phyloP scores from a whole-genome alignment of 30 jellyfish, hydroid and myxozoan species.

The Aurelia sp. region DNA sequence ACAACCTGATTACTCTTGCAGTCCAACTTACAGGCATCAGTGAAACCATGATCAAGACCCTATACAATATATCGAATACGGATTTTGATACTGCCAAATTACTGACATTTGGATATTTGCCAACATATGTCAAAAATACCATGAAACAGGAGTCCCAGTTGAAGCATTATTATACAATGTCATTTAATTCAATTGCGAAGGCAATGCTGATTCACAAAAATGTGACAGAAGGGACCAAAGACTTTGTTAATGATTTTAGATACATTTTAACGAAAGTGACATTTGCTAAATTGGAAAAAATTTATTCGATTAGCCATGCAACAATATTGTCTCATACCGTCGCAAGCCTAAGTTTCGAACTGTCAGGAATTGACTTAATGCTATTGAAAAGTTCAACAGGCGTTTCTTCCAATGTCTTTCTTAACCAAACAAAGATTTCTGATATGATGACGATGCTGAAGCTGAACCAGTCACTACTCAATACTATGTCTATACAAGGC shows the following conservation, averaged over 20 bases:
- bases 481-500: not conserved
- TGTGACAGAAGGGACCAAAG: constrained; percentile 34
- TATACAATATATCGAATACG: constrained; percentile 1
- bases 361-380: constrained; percentile 16
- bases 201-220: constrained; percentile 47
- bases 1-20: constrained; percentile 17
- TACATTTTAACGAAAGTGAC: not conserved
- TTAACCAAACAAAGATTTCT: not conserved
- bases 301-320: not conserved
- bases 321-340: not conserved
- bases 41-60: not conserved
- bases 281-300: not conserved
- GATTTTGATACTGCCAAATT: constrained; percentile 9
- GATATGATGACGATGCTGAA: not conserved
- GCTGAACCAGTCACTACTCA: not conserved
- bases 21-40: constrained; percentile 8
- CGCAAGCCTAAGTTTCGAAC: not conserved
- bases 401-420: not conserved
- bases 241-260: constrained; percentile 37
- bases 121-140: constrained; percentile 8
- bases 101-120: constrained; percentile 1
- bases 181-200: constrained; percentile 30
- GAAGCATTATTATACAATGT: constrained; percentile 45
- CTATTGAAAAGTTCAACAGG: not conserved
- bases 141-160: not conserved